Evolutionary conservation across 2,113 vertebrate genomes (phyloP).

Genomic region (Nettapus auritus): DNA sequence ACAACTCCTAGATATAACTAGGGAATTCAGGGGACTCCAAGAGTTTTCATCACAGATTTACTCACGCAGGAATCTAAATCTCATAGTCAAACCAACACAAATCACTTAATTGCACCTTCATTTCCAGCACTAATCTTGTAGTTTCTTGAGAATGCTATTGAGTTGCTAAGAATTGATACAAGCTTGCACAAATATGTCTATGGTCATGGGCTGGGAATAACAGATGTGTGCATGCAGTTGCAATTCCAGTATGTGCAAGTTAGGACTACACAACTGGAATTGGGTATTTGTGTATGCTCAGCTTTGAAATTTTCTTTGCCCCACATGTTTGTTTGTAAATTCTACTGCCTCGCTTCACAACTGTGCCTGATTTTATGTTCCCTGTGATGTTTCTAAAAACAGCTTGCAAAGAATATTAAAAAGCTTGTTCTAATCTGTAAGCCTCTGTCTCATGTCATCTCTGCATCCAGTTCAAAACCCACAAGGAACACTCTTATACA

Average conservation of each 20-base stretch:
- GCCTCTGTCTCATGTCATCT: not conserved
- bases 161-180: not conserved
- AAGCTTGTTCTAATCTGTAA: constrained; percentile 27
- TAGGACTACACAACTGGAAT: not conserved
- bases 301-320: not conserved
- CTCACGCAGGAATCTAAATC: not conserved
- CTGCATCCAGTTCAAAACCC: not conserved
- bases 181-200: not conserved
- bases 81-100: not conserved
- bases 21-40: not conserved
- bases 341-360: not conserved
- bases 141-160: not conserved
- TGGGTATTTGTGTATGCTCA: not conserved
- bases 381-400: constrained; percentile 22
- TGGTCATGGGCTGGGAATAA: not conserved
- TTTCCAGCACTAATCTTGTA: not conserved
- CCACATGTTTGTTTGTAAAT: not conserved
- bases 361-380: constrained; percentile 6
- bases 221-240: not conserved
- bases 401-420: constrained; percentile 32
- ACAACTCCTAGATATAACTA: not conserved
- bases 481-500: not conserved
- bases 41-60: not conserved
- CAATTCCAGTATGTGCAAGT: not conserved
- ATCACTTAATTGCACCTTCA: not conserved